Conservation (phyloP, 2,113 vertebrate genomes). For the Terrapene triunguis region DNA sequence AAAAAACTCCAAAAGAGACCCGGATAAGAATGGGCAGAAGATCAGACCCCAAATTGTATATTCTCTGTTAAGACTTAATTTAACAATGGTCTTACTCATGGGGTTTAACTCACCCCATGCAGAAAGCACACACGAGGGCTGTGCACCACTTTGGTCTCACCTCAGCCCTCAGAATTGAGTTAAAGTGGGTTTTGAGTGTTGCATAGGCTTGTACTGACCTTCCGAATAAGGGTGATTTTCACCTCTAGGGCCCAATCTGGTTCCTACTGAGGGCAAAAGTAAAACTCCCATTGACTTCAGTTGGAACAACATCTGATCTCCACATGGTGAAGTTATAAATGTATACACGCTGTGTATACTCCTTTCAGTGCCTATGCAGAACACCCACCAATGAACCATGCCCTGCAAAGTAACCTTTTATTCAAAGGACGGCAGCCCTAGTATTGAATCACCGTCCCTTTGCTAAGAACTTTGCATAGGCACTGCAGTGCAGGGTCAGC, state of each 20-base stretch:
- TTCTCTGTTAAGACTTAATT: neutral
- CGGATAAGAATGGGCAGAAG: neutral
- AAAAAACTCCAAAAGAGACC: neutral
- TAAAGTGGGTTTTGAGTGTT: neutral
- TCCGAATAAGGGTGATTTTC: neutral
- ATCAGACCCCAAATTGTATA: neutral
- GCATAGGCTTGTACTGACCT: neutral
- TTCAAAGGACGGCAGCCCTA: constrained; percentile 51
- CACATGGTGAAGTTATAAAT: neutral
- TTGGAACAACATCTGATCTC: neutral
- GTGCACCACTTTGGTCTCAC: neutral
- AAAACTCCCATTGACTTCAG: neutral
- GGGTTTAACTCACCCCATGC: neutral
- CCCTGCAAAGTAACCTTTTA: constrained; percentile 61
- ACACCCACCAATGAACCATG: neutral
- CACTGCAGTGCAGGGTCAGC: constrained; percentile 78
- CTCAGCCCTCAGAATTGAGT: neutral
- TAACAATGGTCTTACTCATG: neutral
- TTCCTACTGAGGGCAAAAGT: neutral
- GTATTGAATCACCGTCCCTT: constrained; percentile 43
- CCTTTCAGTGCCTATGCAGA: neutral
- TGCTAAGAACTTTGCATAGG: constrained; percentile 63
- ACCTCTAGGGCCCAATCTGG: neutral
- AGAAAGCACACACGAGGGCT: neutral
- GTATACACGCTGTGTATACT: neutral